Evolutionary conservation across 1,140 invertebrate species (phyloP), one percentile per base, ranked within the genome.

Genomic region (Bombus confusus): DNA sequence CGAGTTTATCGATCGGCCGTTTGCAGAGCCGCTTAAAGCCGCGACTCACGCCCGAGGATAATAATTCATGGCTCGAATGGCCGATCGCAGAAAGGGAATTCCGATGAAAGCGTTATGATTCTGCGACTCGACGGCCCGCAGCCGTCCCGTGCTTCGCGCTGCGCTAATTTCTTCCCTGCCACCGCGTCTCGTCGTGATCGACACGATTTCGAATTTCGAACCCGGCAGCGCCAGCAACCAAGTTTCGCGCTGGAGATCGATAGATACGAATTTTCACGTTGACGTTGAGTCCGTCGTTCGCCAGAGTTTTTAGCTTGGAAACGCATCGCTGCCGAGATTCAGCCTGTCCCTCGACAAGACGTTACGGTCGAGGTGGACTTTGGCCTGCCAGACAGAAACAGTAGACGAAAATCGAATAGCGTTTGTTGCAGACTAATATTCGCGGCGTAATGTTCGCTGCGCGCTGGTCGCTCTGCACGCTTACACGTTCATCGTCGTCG

Each of bases 41-140:
- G 74, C 90, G 84, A 91, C 88, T 91, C 90, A 90, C 88, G 90
- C 88, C 90, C 90, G 90, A 91, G 81, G 72, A 91, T 91, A 91
- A 91, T 91, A 90, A 90, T 90, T 90, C 88, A 90, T 90, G 83
- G 80, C 69, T 90, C 69, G 79, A 89, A 90, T 89, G 81, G 88
- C 88, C 88, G 88, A 89, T 86, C 78, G 47, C 71, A 82, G 57
- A 75, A 90, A 84, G 62, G 85, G 81, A 87, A 90, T 87, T 90
- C 72, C 80, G 76, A 88, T 88, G 74, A 73, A 80, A 90, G 64
- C 88, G 72, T 76, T 75, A 81, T 79, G 76, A 89, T 86, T 76
- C n/a, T 31, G n/a, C 34, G 12, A 22, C 18, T 77, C 15, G 10
- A 1, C 2, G 28, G 6, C 12, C 9, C 10, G 3, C 22, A 2